Evolutionary conservation across 2,888 invertebrate species (phyloP), one percentile per base, ranked within the genome.

Genomic region (Apocheima hispidaria): DNA sequence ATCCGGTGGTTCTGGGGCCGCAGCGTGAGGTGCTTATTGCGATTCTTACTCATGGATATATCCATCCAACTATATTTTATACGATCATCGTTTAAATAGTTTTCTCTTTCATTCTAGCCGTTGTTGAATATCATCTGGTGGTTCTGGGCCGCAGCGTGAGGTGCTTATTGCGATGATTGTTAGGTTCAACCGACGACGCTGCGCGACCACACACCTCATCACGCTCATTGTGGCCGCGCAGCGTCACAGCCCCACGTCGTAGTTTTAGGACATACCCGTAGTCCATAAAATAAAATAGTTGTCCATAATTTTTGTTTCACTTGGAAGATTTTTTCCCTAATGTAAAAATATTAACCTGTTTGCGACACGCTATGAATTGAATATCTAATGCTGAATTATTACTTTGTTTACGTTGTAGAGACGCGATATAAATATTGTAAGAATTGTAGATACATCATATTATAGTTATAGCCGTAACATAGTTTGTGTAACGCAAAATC

Each of bases 371-470:
- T 9, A 21, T 21, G 12, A n/a, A n/a, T 51, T 3, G 41, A 26
- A 53, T 58, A 38, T 18, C 38, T 44, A 60, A 60, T 55, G 55
- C 66, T 68, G 68, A 73, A 74, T 77, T 73, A 77, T 73, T 70
- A 67, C 72, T 71, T 63, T 70, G 74, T 77, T 76, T 73, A 71
- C 68, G 64, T 69, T 43, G 52, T 20, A 69, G 61, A 72, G 67
- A 72, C 28, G 21, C 14, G 20, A 44, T 9, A 14, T 36, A 33
- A 26, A 40, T 40, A 14, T 26, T 43, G 4, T 26, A 26, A n/a
- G 26, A 43, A 7, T 26, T 23, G 43, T 14, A 26, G 26, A 26
- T 26, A 26, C 2, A 14, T 26, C n/a, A 4, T 5, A n/a, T 20
- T 18, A 38, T 18, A n/a, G 0, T 12, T 30, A 12, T 30, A 16